Base-by-base conservation (phyloP, 2,888 invertebrate species). In the Troglohyphantes excavatus region DNA sequence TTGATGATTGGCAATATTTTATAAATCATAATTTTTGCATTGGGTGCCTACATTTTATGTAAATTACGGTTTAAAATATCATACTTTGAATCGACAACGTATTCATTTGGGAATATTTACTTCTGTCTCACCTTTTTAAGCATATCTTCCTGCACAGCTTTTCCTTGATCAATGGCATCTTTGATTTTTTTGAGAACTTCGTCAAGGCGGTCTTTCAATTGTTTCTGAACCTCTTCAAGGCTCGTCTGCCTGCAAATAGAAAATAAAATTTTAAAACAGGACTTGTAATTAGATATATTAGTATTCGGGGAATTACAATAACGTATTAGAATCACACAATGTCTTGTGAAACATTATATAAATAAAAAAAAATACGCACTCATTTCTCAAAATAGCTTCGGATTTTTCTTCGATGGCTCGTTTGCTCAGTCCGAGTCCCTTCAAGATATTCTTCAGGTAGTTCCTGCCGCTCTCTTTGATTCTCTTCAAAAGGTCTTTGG, bases 131-230 rank as follows among this genome's bases (percentile, higher is more conserved):
- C 75, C 33, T 81, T 88, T 29, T 88, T 67, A 2, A 76, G 19
- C 29, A 76, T 33, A 6, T 73, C 61, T 2, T 65, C 78, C 19
- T 70, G 68, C 0, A 87, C 6, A 13, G 6, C n/a, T 19, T 87
- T 87, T 21, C 87, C 87, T 26, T 79, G 46, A 1, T 87, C 87
- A n/a, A 87, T 72, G 43, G 87, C 87, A 23, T 87, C 87, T 46
- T 87, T 87, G 0, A 87, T 70, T 65, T 87, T 87, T 17, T 79
- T 68, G 17, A 87, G 9, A 19, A 87, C 11, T 19, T 79, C 79
- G 6, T 81, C 73, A 7, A 87, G 26, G 6, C 29, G 53, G 19
- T 87, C 79, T 21, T 27, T 79, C 26, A 87, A 17, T n/a, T 81
- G 21, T 2, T 85, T 73, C n/a, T 65, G 72, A 2, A 73, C 65